Evolutionary conservation across 2,888 invertebrate species (phyloP).

Genomic region (Nymphalis urticae): DNA sequence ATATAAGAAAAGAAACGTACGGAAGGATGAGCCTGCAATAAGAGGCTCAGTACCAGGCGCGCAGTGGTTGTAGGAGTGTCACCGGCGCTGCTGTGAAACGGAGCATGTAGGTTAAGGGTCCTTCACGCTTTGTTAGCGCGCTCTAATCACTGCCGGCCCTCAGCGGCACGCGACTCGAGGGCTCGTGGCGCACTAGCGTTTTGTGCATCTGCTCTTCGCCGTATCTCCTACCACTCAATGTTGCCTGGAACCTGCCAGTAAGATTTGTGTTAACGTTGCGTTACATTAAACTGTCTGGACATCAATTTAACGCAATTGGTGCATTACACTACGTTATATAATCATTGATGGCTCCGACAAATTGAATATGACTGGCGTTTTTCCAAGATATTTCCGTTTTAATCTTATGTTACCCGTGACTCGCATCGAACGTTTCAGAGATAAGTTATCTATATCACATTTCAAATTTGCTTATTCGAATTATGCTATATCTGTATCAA

Average conservation of each 20-base stretch:
- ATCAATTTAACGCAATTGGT: background rate
- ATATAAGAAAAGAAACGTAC: slow-evolving; percentile 25
- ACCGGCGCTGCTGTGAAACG: slow-evolving; percentile 72
- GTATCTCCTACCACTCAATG: slow-evolving; percentile 56
- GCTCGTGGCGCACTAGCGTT: slow-evolving; percentile 75
- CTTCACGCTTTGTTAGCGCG: slow-evolving; percentile 79
- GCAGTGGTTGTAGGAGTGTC: slow-evolving; percentile 67
- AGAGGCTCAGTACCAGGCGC: slow-evolving; percentile 59
- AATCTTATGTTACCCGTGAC: too few relatives aligned
- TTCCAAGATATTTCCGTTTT: background rate
- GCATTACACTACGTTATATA: too few relatives aligned
- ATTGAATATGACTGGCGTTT: background rate
- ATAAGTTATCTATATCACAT: too few relatives aligned
- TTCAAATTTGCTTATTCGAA: too few relatives aligned
- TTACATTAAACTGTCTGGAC: background rate
- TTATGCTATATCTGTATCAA: too few relatives aligned
- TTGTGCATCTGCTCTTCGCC: slow-evolving; percentile 68
- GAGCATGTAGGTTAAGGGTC: slow-evolving; percentile 80
- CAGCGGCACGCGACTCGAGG: slow-evolving; percentile 68
- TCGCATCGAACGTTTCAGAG: too few relatives aligned
- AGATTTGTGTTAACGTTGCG: slow-evolving; percentile 41
- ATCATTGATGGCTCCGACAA: background rate
- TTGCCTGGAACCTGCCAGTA: slow-evolving; percentile 51
- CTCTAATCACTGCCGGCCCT: slow-evolving; percentile 79
- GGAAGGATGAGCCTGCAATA: slow-evolving; percentile 55